Percentiles rank a stretch among this genome's conserved stretches.
These are phyloP conservation scores for Eubasilissa regina DNA, from an alignment of 1,140 invertebrate genomes.

Conservation along the genomic window DNA sequence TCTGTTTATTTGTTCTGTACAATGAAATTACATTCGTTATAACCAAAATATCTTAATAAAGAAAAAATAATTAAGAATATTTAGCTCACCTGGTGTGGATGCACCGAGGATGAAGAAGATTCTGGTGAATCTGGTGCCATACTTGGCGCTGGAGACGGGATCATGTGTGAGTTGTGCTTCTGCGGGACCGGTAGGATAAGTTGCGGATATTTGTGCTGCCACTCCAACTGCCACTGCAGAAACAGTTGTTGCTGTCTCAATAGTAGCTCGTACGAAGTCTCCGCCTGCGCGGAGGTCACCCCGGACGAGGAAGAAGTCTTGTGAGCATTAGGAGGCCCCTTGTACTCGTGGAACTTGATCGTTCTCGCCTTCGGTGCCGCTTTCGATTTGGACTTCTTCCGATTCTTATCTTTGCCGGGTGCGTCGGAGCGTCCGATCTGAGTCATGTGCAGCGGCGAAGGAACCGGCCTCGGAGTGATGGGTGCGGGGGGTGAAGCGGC, in stretches of 20 bases:
- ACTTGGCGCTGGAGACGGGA: constrained; percentile 65
- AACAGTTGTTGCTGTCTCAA: constrained; percentile 95
- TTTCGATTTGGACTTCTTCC: constrained; percentile 93
- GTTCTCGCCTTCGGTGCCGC: constrained; percentile 88
- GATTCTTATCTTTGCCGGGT: constrained; percentile 86
- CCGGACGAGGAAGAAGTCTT: constrained; percentile 76
- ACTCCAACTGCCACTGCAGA: constrained; percentile 89
- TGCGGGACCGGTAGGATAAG: constrained; percentile 81
- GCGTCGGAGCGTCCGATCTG: constrained; percentile 76
- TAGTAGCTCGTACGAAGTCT: constrained; percentile 93
- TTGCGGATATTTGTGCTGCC: constrained; percentile 87
- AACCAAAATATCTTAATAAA: too few relatives aligned
- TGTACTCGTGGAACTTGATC: constrained; percentile 99
- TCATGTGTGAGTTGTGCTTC: constrained; percentile 70
- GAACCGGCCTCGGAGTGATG: constrained; percentile 69
- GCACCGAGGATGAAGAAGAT: constrained; percentile 55
- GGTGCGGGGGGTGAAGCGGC: constrained; percentile 75
- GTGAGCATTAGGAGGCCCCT: constrained; percentile 94
- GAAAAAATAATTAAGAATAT: too few relatives aligned
- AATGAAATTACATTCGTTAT: too few relatives aligned
- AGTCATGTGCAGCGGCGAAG: constrained; percentile 72
- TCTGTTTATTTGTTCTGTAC: too few relatives aligned
- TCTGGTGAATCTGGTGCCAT: constrained; percentile 64
- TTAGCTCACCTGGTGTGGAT: constrained; percentile 52
- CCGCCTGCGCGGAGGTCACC: constrained; percentile 70